These are phyloP conservation scores for Lutjanus campechanus DNA, from an alignment of 2,797 vertebrate species.

Conservation along the genomic window DNA sequence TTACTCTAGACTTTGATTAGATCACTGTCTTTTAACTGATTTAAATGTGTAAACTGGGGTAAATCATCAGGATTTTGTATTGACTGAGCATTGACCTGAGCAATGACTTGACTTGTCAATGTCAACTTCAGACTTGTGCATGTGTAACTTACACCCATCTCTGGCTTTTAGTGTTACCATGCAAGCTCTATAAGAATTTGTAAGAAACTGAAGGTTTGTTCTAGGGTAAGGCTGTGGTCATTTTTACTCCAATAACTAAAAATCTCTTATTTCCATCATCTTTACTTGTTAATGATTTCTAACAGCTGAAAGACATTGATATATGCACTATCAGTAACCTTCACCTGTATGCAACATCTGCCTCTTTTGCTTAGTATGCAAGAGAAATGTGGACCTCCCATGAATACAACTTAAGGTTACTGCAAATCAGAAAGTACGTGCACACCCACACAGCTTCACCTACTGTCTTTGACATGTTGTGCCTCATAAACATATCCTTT, in stretches of 20 bases:
- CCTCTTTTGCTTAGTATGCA: conserved; percentile 1
- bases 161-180: neutral
- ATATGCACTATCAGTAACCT: neutral
- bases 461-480: conserved; percentile 24
- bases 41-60: no score
- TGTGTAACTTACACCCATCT: no score
- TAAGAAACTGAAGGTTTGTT: conserved; percentile 15
- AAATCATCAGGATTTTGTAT: no score
- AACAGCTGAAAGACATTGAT: neutral
- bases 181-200: conserved; percentile 4
- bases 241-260: neutral
- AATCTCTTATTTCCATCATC: neutral
- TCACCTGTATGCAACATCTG: neutral
- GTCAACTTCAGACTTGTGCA: no score
- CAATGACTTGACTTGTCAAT: no score
- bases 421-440: conserved; percentile 7
- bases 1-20: no score
- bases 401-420: neutral
- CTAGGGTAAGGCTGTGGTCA: conserved; percentile 1
- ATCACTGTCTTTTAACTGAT: no score
- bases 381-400: neutral
- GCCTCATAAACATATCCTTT: conserved; percentile 6
- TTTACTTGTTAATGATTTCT: conserved; percentile 2
- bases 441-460: conserved; percentile 7
- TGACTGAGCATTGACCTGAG: no score